Evolutionary conservation across 2,888 invertebrate species (phyloP).

Genomic region (Lasioglossum oenotherae): DNA sequence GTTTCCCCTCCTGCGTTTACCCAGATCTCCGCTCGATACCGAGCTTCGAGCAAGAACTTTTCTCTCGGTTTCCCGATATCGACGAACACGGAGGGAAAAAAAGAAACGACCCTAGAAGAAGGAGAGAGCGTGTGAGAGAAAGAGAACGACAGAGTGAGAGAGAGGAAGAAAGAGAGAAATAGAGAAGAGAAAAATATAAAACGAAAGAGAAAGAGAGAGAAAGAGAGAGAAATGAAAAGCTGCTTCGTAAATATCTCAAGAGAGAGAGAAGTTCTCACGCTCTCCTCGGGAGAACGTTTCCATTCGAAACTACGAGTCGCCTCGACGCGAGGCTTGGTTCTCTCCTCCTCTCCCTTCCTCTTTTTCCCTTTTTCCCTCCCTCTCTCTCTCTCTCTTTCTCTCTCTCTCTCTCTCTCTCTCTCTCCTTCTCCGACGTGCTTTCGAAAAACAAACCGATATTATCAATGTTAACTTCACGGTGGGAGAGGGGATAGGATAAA

Average conservation of each 20-base stretch:
- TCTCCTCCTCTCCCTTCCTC: neutral
- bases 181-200: neutral
- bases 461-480: slow-evolving; percentile 46
- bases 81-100: slow-evolving; percentile 1
- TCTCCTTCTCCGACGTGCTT: slow-evolving; percentile 7
- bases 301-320: slow-evolving; percentile 1
- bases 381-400: neutral
- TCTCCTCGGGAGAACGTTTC: slow-evolving; percentile 4
- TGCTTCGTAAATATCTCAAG: slow-evolving; percentile 15
- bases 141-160: neutral
- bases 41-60: slow-evolving; percentile 30
- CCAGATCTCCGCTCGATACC: slow-evolving; percentile 55
- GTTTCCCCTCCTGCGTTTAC: slow-evolving; percentile 61
- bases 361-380: too few species aligned
- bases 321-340: neutral
- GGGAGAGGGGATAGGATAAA: slow-evolving; percentile 22
- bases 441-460: slow-evolving; percentile 42
- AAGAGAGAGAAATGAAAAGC: slow-evolving; percentile 6
- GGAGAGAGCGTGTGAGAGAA: slow-evolving; percentile 5
- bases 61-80: slow-evolving; percentile 20
- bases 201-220: slow-evolving; percentile 7
- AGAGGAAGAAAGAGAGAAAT: neutral
- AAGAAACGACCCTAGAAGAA: slow-evolving; percentile 2
- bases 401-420: too few species aligned
- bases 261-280: slow-evolving; percentile 7